Evolutionary conservation across 2,797 vertebrate species (phyloP).

Genomic region (Ceryle rudis): DNA sequence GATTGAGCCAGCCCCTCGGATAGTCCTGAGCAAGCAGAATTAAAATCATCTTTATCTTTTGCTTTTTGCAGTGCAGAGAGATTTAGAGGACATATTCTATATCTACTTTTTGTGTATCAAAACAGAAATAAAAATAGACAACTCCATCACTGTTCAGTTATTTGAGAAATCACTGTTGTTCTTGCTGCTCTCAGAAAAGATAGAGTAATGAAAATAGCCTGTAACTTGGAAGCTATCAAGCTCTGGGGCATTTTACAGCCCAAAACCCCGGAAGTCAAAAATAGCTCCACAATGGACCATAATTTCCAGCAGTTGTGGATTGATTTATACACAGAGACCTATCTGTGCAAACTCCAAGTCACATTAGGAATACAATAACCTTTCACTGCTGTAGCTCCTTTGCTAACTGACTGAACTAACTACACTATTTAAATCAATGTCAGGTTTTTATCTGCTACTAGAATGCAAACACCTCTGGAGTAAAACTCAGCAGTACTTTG

Average conservation of each 20-base stretch:
- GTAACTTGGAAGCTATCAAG: not conserved
- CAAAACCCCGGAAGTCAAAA: not conserved
- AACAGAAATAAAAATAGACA: constrained; percentile 46
- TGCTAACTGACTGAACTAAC: not conserved
- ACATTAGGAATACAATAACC: not conserved
- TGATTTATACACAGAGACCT: not conserved
- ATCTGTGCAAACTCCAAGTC: not conserved
- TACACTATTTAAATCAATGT: not conserved
- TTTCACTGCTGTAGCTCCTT: not conserved
- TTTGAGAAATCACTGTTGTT: not conserved
- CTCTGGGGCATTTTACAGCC: not conserved
- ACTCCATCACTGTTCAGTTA: not conserved
- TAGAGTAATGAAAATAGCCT: not conserved
- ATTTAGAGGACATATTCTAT: not conserved
- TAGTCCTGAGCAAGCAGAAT: not conserved
- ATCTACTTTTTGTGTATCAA: not conserved
- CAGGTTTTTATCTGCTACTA: not conserved
- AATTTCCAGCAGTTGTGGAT: not conserved
- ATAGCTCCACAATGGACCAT: not conserved
- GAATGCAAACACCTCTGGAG: not conserved
- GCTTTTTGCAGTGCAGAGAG: not conserved
- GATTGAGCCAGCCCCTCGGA: not conserved
- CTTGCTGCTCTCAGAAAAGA: constrained; percentile 19
- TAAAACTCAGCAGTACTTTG: not conserved
- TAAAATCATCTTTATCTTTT: not conserved